These are phyloP conservation scores for Hipparchia semele DNA, from an alignment of 2,888 invertebrate species.

Conservation along the genomic window DNA sequence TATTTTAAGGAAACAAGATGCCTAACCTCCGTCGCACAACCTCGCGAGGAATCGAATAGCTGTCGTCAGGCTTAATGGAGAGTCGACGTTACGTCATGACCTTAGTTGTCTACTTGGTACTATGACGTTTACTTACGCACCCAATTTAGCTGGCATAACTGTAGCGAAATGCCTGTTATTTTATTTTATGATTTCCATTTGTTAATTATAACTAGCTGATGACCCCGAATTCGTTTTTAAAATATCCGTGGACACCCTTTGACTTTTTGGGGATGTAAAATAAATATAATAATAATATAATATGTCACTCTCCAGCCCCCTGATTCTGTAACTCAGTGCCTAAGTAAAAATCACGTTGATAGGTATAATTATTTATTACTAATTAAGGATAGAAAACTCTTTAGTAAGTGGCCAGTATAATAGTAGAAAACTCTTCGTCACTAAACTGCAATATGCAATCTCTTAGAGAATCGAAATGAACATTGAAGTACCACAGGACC, in stretches of 20 bases:
- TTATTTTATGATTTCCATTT: slow-evolving; percentile 36
- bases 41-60: slow-evolving; percentile 34
- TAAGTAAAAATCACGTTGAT: too few species aligned
- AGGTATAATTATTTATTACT: too few species aligned
- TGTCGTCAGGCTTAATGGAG: slow-evolving; percentile 49
- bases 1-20: slow-evolving; percentile 36
- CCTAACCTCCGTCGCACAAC: slow-evolving; percentile 35
- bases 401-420: too few species aligned
- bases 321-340: too few species aligned
- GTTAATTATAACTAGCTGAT: neutral
- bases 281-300: too few species aligned
- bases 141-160: slow-evolving; percentile 58
- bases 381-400: too few species aligned
- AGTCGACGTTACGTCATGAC: slow-evolving; percentile 76
- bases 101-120: slow-evolving; percentile 62
- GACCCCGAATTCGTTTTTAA: neutral
- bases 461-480: too few species aligned
- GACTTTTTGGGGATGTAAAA: neutral
- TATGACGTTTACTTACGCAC: slow-evolving; percentile 67
- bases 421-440: too few species aligned
- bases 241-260: too few species aligned
- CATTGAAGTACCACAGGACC: too few species aligned
- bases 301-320: too few species aligned
- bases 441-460: too few species aligned
- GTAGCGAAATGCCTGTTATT: slow-evolving; percentile 58